A percentile compares a stretch with the other conserved stretches of the same genome.
phyloP scores from a whole-genome alignment of 2,797 vertebrate species.

The Iguana delicatissima region DNA sequence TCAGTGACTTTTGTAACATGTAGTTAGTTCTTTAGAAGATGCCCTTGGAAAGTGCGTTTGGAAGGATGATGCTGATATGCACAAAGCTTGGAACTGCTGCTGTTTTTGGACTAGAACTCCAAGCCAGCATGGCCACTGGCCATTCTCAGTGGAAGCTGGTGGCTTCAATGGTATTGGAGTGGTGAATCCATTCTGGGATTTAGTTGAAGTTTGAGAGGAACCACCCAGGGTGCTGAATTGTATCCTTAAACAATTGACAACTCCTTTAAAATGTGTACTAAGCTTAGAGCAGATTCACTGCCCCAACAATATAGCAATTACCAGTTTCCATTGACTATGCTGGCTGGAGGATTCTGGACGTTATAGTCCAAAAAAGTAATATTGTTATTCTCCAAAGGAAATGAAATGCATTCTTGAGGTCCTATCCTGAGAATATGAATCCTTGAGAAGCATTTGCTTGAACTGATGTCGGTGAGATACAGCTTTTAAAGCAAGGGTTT shows the following conservation, averaged over 20 bases:
- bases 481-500: constrained; percentile 12
- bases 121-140: neutral
- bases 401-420: neutral
- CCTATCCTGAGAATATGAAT: neutral
- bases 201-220: too few relatives aligned
- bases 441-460: constrained; percentile 7
- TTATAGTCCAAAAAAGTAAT: neutral
- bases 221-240: too few relatives aligned
- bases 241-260: too few relatives aligned
- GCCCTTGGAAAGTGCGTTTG: neutral
- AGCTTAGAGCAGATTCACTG: too few relatives aligned
- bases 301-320: too few relatives aligned
- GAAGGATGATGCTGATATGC: neutral
- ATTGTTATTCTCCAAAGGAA: neutral
- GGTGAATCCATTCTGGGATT: too few relatives aligned
- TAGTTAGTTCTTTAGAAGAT: neutral
- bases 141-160: neutral
- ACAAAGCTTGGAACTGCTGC: neutral
- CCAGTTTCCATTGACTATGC: too few relatives aligned
- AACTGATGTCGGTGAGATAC: neutral
- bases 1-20: neutral
- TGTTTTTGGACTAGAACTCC: neutral
- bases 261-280: too few relatives aligned
- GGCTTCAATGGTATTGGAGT: neutral
- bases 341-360: too few relatives aligned